These are phyloP conservation scores for Syrista parreyssii DNA, from an alignment of 2,888 invertebrate species.

Conservation along the genomic window DNA sequence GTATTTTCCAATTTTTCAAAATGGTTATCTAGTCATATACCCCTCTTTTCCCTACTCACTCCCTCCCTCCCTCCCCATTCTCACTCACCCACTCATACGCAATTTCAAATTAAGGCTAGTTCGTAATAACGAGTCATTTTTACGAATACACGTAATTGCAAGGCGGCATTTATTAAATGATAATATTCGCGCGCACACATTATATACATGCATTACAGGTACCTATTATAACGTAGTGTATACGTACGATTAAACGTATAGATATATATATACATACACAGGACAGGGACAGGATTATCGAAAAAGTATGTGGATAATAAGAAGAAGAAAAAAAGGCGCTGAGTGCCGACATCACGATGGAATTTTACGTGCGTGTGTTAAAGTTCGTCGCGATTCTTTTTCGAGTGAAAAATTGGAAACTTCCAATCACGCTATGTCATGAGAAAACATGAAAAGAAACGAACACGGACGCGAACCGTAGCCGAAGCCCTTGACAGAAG, in stretches of 20 bases:
- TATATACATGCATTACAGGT: neutral
- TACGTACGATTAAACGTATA: neutral
- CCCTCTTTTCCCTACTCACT: too few species aligned
- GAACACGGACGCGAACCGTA: neutral
- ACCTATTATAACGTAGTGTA: slow-evolving; percentile 2
- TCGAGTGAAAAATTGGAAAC: neutral
- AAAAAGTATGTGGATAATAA: neutral
- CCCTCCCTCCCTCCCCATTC: neutral
- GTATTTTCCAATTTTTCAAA: neutral
- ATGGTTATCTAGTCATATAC: neutral
- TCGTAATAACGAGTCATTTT: neutral
- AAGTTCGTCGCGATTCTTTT: neutral
- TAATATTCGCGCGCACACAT: neutral
- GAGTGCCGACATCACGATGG: slow-evolving; percentile 1
- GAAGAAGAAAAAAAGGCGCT: neutral
- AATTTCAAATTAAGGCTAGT: neutral
- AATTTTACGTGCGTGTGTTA: neutral
- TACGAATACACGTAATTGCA: neutral
- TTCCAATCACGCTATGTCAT: neutral
- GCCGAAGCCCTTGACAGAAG: neutral
- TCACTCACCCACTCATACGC: neutral
- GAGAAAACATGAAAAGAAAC: neutral
- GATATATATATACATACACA: neutral
- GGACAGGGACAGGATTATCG: neutral
- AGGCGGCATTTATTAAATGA: neutral